Base-by-base conservation (phyloP, 2,797 vertebrate genomes). In the Clarias pachynema region DNA sequence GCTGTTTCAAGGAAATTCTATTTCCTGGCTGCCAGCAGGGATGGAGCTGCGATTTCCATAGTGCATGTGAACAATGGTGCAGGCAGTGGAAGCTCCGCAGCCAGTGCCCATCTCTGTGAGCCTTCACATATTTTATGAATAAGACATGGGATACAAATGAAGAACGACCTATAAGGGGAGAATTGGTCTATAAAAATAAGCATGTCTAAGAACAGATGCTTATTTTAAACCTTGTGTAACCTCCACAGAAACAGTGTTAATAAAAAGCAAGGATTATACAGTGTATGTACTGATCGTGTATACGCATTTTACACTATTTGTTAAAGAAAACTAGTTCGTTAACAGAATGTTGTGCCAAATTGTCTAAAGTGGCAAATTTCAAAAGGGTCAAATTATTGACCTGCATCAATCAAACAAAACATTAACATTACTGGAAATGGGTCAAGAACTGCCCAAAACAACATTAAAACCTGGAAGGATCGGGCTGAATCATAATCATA, bases 91-190 rank as follows among this genome's bases (percentile, higher is more conserved):
- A 83, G 57, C 59, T 63, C 26, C 59, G 29, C 24, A 78, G 79
- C 72, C 59, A 31, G 60, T 69, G 66, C 63, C 5, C 49, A 73
- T 78, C 40, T 79, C 44, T 69, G 62, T 78, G 37, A 87, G 63
- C 14, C 18, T 56, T 81, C 26, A 69, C 49, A 68, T 68, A 81
- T 81, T 69, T 81, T 81, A 68, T 81, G 79, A 81, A 81, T 68
- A 81, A 69, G 29, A 53, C 63, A 81, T 81, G 16, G 60, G 79
- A 69, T 73, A 40, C n/a, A 83, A 83, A 83, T 83, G 82, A 83
- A 83, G 34, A 74, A 56, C 0, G 2, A 3, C 79, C 63, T 81
- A 74, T 63, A 83, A 75, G 63, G 73, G 9, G 29, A 29, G 24
- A 65, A 79, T 79, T 18, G 24, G 37, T 63, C 37, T 65, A 79